A percentile compares a stretch with the other conserved stretches of the same genome.
Conservation (phyloP, 2,888 invertebrate genomes). For the Macrosiphum euphorbiae region DNA sequence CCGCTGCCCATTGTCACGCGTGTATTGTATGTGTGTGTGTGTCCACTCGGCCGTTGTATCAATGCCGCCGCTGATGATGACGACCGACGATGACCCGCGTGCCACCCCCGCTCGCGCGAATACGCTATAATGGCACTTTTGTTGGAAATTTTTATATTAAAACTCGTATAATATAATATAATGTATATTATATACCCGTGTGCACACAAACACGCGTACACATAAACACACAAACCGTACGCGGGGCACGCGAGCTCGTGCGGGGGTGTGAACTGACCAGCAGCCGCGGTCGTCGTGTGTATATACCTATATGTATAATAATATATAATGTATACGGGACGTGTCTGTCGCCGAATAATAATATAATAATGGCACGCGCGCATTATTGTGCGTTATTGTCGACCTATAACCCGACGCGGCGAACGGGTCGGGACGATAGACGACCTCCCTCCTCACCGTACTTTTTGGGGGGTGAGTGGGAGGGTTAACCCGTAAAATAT, state of each 20-base stretch:
- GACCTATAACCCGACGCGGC: neutral
- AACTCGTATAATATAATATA: slow-evolving; percentile 23
- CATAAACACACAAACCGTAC: neutral
- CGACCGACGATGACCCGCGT: slow-evolving; percentile 32
- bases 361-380: neutral
- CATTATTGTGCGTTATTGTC: neutral
- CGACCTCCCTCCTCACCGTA: neutral
- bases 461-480: neutral
- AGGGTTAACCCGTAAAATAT: neutral
- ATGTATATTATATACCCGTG: neutral
- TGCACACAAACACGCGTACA: neutral
- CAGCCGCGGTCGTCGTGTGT: slow-evolving; percentile 14
- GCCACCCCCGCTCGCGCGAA: slow-evolving; percentile 10
- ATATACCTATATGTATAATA: neutral
- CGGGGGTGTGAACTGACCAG: slow-evolving; percentile 27
- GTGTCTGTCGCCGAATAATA: slow-evolving; percentile 13
- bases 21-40: neutral
- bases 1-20: slow-evolving; percentile 13
- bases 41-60: slow-evolving; percentile 37
- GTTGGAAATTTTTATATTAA: slow-evolving; percentile 46
- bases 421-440: neutral
- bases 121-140: slow-evolving; percentile 29
- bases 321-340: neutral
- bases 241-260: slow-evolving; percentile 1
- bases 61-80: slow-evolving; percentile 36